Evolutionary conservation across 2,113 vertebrate species (phyloP).

Genomic region (Menura novaehollandiae): DNA sequence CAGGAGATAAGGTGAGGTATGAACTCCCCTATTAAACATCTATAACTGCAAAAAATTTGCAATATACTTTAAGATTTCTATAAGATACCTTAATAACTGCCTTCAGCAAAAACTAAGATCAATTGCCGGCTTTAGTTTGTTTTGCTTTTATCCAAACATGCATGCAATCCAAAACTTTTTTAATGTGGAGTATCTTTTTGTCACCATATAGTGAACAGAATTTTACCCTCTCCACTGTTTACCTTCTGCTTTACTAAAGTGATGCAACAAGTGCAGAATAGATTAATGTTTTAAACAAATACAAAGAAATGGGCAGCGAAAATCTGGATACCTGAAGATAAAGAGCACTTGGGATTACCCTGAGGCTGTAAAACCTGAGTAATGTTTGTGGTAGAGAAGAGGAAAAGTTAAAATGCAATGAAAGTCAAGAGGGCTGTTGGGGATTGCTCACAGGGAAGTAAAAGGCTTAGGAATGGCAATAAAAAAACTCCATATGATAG

Average conservation of each 20-base stretch:
- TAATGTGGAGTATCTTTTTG: neutral
- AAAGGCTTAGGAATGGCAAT: constrained; percentile 8
- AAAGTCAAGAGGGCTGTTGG: constrained; percentile 8
- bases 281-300: neutral
- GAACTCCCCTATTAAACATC: neutral
- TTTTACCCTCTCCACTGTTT: neutral
- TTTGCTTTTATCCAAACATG: neutral
- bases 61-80: neutral
- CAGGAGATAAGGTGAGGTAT: neutral
- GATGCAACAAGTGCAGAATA: neutral
- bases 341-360: neutral
- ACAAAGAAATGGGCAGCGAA: neutral
- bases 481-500: neutral
- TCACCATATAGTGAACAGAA: neutral
- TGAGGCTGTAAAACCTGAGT: neutral
- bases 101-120: neutral
- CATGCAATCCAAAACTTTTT: neutral
- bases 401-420: constrained; percentile 20
- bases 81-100: neutral
- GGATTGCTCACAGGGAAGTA: constrained; percentile 4
- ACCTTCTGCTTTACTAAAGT: neutral
- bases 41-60: neutral
- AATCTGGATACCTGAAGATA: neutral
- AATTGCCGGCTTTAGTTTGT: neutral
- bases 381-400: neutral